phyloP scores from a whole-genome alignment of 2,113 vertebrate genomes.

The Marcusenius ussheri region DNA sequence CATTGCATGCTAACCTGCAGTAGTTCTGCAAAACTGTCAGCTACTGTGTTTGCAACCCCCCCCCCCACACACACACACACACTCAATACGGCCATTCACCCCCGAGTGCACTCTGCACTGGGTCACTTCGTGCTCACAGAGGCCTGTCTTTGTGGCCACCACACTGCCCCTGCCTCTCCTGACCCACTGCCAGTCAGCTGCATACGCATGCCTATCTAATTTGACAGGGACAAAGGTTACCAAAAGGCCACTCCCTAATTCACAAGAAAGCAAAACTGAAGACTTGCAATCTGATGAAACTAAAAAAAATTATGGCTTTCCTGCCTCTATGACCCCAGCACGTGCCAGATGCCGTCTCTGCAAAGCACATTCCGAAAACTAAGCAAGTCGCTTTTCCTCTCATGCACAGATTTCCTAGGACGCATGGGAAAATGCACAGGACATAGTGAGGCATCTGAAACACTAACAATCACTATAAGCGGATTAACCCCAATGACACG shows the following conservation, averaged over 20 bases:
- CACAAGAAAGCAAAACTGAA: background rate
- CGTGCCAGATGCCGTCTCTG: background rate
- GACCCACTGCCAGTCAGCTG: background rate
- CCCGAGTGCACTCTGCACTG: constrained; percentile 45
- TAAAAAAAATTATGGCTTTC: background rate
- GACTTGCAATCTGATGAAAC: background rate
- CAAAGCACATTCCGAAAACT: background rate
- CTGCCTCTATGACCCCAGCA: background rate
- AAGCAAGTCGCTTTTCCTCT: background rate
- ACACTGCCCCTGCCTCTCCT: constrained; percentile 33
- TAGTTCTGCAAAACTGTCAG: constrained; percentile 49
- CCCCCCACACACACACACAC: background rate
- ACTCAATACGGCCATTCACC: constrained; percentile 61
- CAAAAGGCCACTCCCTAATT: background rate
- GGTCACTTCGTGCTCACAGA: constrained; percentile 31
- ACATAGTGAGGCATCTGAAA: background rate
- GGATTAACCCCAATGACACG: background rate
- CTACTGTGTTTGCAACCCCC: constrained; percentile 48
- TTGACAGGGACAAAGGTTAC: background rate
- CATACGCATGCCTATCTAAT: background rate
- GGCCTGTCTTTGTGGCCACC: constrained; percentile 11
- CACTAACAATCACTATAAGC: background rate
- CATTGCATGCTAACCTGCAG: constrained; percentile 38
- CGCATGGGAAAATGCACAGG: background rate
- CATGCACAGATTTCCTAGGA: background rate